Evolutionary conservation across 1,140 invertebrate species (phyloP), one percentile per base, ranked within the genome.

Genomic region (Thereuonema tuberculata): DNA sequence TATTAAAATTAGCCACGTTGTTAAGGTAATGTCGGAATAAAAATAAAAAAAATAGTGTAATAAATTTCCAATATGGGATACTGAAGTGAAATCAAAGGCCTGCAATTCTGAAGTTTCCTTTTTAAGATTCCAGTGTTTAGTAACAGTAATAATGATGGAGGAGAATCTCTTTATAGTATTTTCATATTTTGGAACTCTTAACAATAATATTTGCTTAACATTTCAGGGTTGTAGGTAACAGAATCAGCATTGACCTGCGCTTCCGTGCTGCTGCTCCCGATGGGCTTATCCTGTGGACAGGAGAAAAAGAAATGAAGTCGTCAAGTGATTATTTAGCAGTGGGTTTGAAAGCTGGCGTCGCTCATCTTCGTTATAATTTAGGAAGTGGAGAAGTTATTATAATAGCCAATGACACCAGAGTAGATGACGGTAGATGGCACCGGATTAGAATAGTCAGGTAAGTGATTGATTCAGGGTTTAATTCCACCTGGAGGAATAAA

Each of bases 361-460:
- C 84, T 2, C 76, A 81, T 67, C 75, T 72, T 61, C 77, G 73
- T 46, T 83, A 67, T 71, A 86, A 74, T 79, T 83, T 74, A 84
- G 87, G 63, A 82, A 85, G 67, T 83, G 87, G 60, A 5, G 86
- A 89, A 67, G 82, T 85, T 1, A 76, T 82, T 37, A 83, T 95
- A 17, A 78, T 82, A 60, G 90, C 90, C 64, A 95, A 95, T 75
- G 78, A 80, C 62, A 87, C 87, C n/a, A 82, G 81, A 71, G 81
- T 95, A 28, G 86, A 92, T 73, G 90, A 96, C 74, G 90, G 90
- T 56, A 77, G 89, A 43, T 96, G 92, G 92, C 92, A 97, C 74
- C 79, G 86, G 61, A 81, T 94, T 25, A 80, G 84, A 73, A 86
- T 87, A 27, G 82, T 88, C 28, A 89, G 92, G 92, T 94, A 76